Evolutionary conservation across 2,113 vertebrate genomes (phyloP).

Genomic region (Aspidoscelis tigris): DNA sequence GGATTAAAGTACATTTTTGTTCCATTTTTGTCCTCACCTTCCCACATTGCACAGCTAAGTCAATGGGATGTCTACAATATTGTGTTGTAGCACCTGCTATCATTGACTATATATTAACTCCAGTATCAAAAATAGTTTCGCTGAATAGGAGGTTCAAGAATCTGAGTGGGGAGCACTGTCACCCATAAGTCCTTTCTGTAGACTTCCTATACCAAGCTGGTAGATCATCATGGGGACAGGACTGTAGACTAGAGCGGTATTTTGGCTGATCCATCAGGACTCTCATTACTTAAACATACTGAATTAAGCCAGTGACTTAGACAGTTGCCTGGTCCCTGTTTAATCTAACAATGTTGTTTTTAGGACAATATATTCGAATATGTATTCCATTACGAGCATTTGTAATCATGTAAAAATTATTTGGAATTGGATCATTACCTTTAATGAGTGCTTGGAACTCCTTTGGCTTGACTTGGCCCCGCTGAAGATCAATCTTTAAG

Average conservation of each 20-base stretch:
- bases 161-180: background rate
- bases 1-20: no score
- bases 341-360: background rate
- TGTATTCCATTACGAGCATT: background rate
- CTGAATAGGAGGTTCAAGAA: no score
- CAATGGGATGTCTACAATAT: no score
- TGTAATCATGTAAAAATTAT: background rate
- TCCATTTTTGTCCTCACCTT: no score
- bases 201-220: background rate
- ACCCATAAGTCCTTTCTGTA: background rate
- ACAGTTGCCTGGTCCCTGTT: background rate
- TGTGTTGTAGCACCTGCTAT: no score
- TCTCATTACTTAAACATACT: background rate
- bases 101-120: no score
- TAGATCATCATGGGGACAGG: background rate
- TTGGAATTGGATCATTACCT: slow-evolving; percentile 58
- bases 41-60: no score
- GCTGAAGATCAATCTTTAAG: slow-evolving; percentile 81
- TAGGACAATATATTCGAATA: slow-evolving; percentile 10
- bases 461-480: slow-evolving; percentile 69
- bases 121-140: no score
- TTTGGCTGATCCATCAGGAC: background rate
- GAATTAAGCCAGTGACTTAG: background rate
- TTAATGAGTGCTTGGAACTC: slow-evolving; percentile 81
- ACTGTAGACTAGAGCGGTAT: background rate